Conservation (phyloP, 2,888 invertebrate genomes). For the Heliconius charithonia region DNA sequence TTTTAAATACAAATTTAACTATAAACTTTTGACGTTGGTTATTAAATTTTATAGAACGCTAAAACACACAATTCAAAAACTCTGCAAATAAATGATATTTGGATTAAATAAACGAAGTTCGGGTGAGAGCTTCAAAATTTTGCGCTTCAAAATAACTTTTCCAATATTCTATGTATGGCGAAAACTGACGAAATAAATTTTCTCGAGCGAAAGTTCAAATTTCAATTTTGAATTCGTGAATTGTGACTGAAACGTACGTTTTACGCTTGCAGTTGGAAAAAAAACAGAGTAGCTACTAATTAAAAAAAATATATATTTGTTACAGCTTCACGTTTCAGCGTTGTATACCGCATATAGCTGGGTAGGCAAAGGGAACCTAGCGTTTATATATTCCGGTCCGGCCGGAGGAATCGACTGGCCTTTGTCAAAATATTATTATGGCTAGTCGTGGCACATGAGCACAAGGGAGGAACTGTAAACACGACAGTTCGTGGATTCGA, state of each 20-base stretch:
- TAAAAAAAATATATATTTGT: not conserved
- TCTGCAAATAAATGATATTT: slow-evolving; percentile 3
- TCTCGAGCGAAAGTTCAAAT: slow-evolving; percentile 11
- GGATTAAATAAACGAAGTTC: slow-evolving; percentile 9
- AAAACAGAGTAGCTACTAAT: not conserved
- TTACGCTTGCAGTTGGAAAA: not conserved
- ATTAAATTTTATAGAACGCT: not conserved
- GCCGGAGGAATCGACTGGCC: no score
- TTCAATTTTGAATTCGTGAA: slow-evolving; percentile 13
- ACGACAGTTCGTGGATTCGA: not conserved
- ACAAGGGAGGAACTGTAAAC: not conserved
- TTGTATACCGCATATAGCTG: not conserved
- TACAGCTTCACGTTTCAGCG: not conserved
- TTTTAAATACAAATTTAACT: not conserved
- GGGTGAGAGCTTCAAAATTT: slow-evolving; percentile 8
- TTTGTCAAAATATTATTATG: no score
- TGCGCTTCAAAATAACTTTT: slow-evolving; percentile 12
- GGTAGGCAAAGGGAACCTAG: no score
- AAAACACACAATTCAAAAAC: slow-evolving; percentile 6
- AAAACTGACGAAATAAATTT: slow-evolving; percentile 6
- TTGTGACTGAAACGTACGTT: not conserved
- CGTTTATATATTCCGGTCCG: no score
- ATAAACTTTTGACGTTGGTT: not conserved
- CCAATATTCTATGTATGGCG: slow-evolving; percentile 14
- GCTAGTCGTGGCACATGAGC: not conserved